These are phyloP conservation scores for Steatornis caripensis DNA, from an alignment of 2,113 vertebrate genomes.

Conservation along the genomic window DNA sequence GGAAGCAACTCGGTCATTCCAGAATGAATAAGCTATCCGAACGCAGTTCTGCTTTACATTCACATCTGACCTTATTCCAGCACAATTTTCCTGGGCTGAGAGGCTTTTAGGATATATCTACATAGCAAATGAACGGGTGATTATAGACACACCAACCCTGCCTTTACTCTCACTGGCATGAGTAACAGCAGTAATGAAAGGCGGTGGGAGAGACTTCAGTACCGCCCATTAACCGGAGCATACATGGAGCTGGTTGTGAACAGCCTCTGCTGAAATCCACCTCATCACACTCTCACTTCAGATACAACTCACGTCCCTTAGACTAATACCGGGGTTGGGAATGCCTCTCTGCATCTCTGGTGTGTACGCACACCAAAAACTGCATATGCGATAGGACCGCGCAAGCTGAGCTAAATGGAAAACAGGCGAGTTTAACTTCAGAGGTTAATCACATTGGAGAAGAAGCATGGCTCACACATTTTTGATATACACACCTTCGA, in stretches of 20 bases:
- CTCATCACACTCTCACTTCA: neutral
- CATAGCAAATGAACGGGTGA: conserved; percentile 35
- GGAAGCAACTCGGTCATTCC: neutral
- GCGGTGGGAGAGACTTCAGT: neutral
- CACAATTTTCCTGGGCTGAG: neutral
- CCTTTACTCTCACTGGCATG: conserved; percentile 39
- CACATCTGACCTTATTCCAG: neutral
- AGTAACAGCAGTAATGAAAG: conserved; percentile 55
- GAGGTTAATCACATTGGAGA: conserved; percentile 12
- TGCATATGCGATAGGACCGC: neutral
- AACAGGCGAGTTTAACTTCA: conserved; percentile 14
- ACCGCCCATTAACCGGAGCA: neutral
- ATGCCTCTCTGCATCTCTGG: neutral
- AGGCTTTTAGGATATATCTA: conserved; percentile 37
- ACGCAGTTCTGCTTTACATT: conserved; percentile 15
- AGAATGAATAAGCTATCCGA: conserved; percentile 1
- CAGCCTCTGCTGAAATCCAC: neutral
- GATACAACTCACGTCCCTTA: neutral
- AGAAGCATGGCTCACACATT: neutral
- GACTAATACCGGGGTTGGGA: neutral
- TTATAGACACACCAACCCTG: conserved; percentile 10
- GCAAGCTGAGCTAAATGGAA: neutral
- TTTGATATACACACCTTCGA: conserved; percentile 39
- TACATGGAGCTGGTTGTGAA: neutral
- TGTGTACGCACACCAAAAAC: neutral